Conservation (phyloP, 2,113 vertebrate genomes). For the Sinocyclocheilus anshuiensis region DNA sequence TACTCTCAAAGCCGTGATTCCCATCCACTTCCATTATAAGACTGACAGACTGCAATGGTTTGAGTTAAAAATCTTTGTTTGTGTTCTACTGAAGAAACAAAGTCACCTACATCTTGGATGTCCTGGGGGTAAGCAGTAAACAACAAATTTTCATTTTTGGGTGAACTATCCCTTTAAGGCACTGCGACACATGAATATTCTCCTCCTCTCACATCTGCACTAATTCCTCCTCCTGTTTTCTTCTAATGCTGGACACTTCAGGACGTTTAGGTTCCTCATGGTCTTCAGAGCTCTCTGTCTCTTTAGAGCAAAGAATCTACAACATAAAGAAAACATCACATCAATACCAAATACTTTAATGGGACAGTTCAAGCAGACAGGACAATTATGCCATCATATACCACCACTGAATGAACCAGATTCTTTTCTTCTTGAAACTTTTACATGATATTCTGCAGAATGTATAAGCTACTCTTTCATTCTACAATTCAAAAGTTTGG, state of each 20-base stretch:
- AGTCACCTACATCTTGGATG: no score
- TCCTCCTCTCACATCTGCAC: constrained; percentile 52
- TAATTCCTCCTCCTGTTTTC: constrained; percentile 29
- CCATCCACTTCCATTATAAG: no score
- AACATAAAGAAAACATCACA: background rate
- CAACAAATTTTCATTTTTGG: no score
- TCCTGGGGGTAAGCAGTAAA: no score
- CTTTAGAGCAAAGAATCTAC: constrained; percentile 53
- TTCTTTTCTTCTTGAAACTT: background rate
- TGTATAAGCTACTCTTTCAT: background rate
- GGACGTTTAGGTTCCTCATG: background rate
- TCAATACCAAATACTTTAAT: background rate
- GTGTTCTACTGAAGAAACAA: no score
- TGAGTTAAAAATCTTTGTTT: no score
- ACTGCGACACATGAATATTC: background rate
- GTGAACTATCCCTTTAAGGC: background rate
- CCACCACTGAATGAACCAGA: no score
- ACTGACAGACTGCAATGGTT: no score
- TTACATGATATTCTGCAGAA: background rate
- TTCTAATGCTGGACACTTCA: constrained; percentile 27
- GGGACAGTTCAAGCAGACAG: background rate
- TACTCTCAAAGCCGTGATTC: no score
- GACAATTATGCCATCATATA: no score
- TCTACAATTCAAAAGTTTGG: no score
- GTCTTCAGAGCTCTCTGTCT: constrained; percentile 29